Evolutionary conservation across 2,797 vertebrate species (phyloP).

Genomic region (Aphelocoma californica): DNA sequence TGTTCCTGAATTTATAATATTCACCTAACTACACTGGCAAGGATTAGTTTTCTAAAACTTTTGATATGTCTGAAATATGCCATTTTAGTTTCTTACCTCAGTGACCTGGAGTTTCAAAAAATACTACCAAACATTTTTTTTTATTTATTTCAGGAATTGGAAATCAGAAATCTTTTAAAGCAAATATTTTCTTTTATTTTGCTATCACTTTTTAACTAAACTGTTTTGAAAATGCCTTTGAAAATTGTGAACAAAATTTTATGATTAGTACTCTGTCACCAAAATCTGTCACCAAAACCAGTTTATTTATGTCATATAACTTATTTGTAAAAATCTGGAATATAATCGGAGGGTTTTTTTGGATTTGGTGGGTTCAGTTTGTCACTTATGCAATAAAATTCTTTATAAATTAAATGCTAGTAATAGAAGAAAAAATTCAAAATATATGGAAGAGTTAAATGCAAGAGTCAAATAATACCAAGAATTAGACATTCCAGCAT

Average conservation of each 20-base stretch:
- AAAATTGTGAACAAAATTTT: not conserved
- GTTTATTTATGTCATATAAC: not conserved
- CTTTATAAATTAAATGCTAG: not conserved
- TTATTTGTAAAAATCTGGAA: not conserved
- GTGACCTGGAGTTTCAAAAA: not conserved
- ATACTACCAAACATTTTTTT: not conserved
- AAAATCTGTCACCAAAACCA: not conserved
- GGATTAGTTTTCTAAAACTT: not conserved
- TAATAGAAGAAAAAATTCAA: not conserved
- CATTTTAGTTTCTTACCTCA: not conserved
- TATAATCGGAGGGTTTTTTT: not conserved
- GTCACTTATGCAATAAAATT: not conserved
- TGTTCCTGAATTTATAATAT: not conserved
- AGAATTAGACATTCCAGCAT: not conserved
- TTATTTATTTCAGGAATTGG: not conserved
- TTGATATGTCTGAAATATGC: not conserved
- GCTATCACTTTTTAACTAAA: not conserved
- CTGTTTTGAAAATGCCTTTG: not conserved
- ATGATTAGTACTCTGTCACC: not conserved
- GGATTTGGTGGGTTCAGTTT: fast-evolving
- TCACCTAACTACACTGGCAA: not conserved
- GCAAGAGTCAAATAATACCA: not conserved
- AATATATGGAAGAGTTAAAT: not conserved
- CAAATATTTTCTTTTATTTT: not conserved
- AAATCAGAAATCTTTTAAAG: not conserved